Evolutionary conservation across 1,140 invertebrate genomes (phyloP), one percentile per base, ranked within the genome.

Genomic region (Tyrophagus putrescentiae): DNA sequence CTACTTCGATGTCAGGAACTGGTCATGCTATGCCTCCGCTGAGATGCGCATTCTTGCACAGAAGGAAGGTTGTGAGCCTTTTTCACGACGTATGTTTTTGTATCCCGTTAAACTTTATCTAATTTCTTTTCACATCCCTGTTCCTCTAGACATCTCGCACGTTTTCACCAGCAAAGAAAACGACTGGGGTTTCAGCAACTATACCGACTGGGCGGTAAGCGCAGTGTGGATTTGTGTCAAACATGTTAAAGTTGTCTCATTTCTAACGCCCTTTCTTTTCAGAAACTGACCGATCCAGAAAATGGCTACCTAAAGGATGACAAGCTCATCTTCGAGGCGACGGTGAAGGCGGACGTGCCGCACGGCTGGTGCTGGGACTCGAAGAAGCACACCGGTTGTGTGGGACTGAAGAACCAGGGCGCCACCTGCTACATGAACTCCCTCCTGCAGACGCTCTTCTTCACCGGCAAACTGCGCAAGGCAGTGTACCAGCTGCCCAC

Each of bases 351-450:
- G 16, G 94, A 98, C 77, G 94, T 94, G 29, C 95, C 95, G 11
- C 94, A 98, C 74, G 95, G 94, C 50, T 93, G 98, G 0, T 74
- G 87, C 39, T 97, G 92, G 92, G 91, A 96, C 73, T 97, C 92
- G 33, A 98, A 98, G 76, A 97, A 98, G 72, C 92, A 98, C 70
- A 98, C 96, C n/a, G 96, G 96, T 56, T 98, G 84, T 78, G 95
- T 98, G 64, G 90, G 95, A 53, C 76, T 99, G n/a, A 98, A 97
- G 73, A 99, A 99, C 76, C 95, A 99, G 77, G 95, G 95, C 60
- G 96, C 96, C 56, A 99, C 96, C 11, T 99, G 96, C 75, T 99
- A 99, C 70, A 99, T 99, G 96, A 99, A 99, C 70, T 98, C 95
- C 3, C 77, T 99, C 61, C 76, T 99, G 53, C 96, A 99, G 76